phyloP scores from a whole-genome alignment of 2,113 vertebrate genomes.

The Serinus canaria region DNA sequence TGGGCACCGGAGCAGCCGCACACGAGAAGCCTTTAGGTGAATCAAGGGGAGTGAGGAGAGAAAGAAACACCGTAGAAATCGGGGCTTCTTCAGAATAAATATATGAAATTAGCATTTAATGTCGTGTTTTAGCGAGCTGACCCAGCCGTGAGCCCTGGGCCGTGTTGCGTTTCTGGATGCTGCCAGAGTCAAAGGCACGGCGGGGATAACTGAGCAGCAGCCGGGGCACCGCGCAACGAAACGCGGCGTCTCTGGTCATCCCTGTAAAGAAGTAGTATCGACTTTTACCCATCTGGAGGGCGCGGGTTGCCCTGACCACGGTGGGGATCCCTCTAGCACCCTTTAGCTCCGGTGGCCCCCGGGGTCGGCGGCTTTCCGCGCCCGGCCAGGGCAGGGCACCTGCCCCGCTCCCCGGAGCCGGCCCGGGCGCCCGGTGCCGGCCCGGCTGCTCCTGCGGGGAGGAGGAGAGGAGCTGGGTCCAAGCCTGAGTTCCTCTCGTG shows the following conservation, averaged over 20 bases:
- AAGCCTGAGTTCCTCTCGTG: not conserved
- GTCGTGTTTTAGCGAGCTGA: not conserved
- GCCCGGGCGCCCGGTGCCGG: not conserved
- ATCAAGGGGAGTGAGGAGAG: not conserved
- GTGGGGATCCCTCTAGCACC: not conserved
- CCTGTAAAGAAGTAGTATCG: not conserved
- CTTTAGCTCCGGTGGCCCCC: too few species aligned
- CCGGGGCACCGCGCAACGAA: not conserved
- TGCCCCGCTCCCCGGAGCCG: not conserved
- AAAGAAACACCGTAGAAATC: not conserved
- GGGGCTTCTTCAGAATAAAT: not conserved
- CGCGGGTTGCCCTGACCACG: not conserved
- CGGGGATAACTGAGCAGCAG: not conserved
- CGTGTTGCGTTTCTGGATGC: not conserved
- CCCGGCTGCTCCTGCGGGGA: not conserved
- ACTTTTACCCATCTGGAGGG: not conserved
- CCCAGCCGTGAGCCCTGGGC: not conserved
- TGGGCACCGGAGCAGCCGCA: not conserved
- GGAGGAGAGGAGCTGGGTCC: not conserved
- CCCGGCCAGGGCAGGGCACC: not conserved
- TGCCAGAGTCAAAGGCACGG: accelerated
- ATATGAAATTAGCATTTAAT: not conserved
- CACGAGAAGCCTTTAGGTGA: not conserved
- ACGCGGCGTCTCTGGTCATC: not conserved
- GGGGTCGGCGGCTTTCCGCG: not conserved